phyloP scores from a whole-genome alignment of 2,113 vertebrate species.

The Proterorhinus semilunaris region DNA sequence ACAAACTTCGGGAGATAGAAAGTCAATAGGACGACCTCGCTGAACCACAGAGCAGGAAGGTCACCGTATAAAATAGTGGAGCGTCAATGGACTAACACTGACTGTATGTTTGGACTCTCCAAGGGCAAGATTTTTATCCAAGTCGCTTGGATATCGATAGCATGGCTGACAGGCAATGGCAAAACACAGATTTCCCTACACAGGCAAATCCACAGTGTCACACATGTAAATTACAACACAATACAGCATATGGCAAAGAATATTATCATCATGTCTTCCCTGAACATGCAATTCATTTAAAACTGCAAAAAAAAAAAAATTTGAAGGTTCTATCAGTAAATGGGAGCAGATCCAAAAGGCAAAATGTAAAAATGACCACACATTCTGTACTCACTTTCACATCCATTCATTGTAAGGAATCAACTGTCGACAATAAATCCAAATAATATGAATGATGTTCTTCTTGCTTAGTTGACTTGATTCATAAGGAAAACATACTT shows the following conservation, averaged over 20 bases:
- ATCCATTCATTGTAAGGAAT: no score
- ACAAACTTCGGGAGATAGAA: constrained; percentile 57
- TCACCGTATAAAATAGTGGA: constrained; percentile 8
- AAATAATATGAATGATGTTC: no score
- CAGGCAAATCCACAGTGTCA: neutral
- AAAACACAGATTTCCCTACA: neutral
- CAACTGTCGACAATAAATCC: no score
- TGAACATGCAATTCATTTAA: no score
- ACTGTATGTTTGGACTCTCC: constrained; percentile 1
- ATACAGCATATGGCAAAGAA: neutral
- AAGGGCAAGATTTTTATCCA: constrained; percentile 16
- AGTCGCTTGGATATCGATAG: constrained; percentile 12
- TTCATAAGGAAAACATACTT: no score
- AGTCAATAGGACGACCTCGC: constrained; percentile 49
- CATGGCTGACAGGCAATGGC: neutral
- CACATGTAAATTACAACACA: neutral
- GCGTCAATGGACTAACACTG: constrained; percentile 26
- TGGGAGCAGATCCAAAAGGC: no score
- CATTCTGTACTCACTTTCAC: no score
- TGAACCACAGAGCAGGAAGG: constrained; percentile 39
- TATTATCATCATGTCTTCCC: neutral
- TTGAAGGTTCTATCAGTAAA: no score
- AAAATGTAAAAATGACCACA: no score
- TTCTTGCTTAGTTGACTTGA: no score
- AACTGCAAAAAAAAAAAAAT: no score